Evolutionary conservation across 2,888 invertebrate genomes (phyloP), one percentile per base, ranked within the genome.

Genomic region (Plebejus melissa): DNA sequence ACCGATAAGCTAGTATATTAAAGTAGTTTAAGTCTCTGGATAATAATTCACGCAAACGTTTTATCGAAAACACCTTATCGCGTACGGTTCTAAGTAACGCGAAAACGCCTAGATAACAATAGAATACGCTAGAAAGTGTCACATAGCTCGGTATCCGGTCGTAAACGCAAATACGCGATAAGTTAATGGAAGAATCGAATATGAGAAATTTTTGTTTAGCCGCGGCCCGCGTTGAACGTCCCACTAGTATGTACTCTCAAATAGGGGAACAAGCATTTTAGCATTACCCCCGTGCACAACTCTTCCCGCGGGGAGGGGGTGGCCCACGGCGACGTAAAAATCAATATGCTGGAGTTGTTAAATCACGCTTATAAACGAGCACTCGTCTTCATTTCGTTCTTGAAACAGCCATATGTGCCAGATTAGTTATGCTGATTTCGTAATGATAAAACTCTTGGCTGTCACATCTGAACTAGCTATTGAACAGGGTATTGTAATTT

Each of bases 271-370:
- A 93, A 93, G 93, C 93, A 93, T 93, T 93, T 93, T 93, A 93
- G 93, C 93, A 93, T 93, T 93, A 93, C 93, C 93, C 93, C 93
- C 93, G 93, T 92, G 93, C 93, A 91, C 92, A 93, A 93, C 93
- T 93, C 93, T 93, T 92, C 93, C 92, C 91, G 91, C 89, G 90
- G 89, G 87, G 90, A 90, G 88, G 90, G 90, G 89, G 86, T 89
- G 91, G 90, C 92, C 92, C 91, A 91, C 92, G 92, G 92, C 93
- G 93, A 93, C 93, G 94, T 94, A 94, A 94, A 94, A 94, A 94
- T 94, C 94, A 94, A 94, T 94, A 94, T 95, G 95, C 95, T 95
- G 95, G 95, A 95, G 95, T 95, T 95, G 95, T 95, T 95, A 96
- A 96, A 96, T 95, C 96, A 95, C 95, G 95, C 94, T 94, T 94